These are phyloP conservation scores for Drosophila nigricruria DNA, from an alignment of 2,888 invertebrate genomes.

Conservation along the genomic window DNA sequence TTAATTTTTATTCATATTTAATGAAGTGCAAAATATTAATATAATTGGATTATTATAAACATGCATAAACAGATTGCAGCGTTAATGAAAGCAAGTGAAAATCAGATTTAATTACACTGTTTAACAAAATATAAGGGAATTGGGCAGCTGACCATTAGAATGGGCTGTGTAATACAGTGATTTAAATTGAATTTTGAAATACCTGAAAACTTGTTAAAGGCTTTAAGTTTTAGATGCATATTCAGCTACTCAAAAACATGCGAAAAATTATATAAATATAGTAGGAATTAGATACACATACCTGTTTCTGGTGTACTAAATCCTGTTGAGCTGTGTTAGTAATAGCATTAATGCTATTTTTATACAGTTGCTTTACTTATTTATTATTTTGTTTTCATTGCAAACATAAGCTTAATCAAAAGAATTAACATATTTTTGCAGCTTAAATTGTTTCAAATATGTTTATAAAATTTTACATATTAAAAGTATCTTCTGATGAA, in stretches of 20 bases:
- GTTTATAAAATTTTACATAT: not conserved
- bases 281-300: too few relatives aligned
- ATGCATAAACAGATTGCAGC: not conserved
- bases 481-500: not conserved
- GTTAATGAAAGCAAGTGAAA: not conserved
- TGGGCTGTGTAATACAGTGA: too few relatives aligned
- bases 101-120: not conserved
- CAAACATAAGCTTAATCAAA: not conserved
- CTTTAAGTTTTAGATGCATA: too few relatives aligned
- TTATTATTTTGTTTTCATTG: not conserved
- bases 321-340: not conserved
- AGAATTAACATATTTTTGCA: not conserved
- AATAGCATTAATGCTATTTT: not conserved
- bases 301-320: not conserved
- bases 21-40: constrained; percentile 1
- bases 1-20: constrained; percentile 4
- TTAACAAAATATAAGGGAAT: not conserved
- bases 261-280: too few relatives aligned
- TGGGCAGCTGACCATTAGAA: not conserved
- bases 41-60: constrained; percentile 24
- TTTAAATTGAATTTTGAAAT: too few relatives aligned
- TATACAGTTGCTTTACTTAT: not conserved
- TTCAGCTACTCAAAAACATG: too few relatives aligned
- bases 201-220: too few relatives aligned
- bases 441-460: not conserved